Conservation (phyloP, 2,888 invertebrate genomes). For the Pseudococcus viburni region DNA sequence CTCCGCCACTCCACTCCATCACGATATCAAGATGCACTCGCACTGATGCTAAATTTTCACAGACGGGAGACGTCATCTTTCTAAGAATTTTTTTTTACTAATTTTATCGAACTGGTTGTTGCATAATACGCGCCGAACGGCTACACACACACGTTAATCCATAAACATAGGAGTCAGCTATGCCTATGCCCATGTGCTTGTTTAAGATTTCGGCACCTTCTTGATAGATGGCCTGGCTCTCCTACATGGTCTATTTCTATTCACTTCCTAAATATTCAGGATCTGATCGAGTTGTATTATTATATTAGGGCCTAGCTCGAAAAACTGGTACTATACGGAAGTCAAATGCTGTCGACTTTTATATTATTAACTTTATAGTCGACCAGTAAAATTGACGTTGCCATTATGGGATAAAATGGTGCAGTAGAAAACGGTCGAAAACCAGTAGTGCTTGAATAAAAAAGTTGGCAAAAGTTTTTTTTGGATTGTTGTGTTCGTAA, state of each 20-base stretch:
- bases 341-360: not conserved
- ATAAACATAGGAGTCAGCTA: not conserved
- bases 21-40: not conserved
- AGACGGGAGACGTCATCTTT: not conserved
- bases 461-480: no score
- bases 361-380: not conserved
- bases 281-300: not conserved
- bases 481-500: no score
- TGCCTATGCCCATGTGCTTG: not conserved
- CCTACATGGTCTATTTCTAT: not conserved
- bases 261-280: not conserved
- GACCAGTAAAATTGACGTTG: not conserved
- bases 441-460: no score
- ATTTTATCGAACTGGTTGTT: slow-evolving; percentile 35
- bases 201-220: not conserved
- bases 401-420: not conserved
- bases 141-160: not conserved
- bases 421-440: no score
- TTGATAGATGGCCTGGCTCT: not conserved
- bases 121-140: slow-evolving; percentile 1
- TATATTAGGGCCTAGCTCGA: not conserved
- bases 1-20: not conserved
- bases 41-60: slow-evolving; percentile 48
- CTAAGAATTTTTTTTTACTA: slow-evolving; percentile 47
- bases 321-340: slow-evolving; percentile 39